A percentile compares a stretch with the other conserved stretches of the same genome.
Conservation (phyloP, 2,797 vertebrate genomes). For the Mus spretus region DNA sequence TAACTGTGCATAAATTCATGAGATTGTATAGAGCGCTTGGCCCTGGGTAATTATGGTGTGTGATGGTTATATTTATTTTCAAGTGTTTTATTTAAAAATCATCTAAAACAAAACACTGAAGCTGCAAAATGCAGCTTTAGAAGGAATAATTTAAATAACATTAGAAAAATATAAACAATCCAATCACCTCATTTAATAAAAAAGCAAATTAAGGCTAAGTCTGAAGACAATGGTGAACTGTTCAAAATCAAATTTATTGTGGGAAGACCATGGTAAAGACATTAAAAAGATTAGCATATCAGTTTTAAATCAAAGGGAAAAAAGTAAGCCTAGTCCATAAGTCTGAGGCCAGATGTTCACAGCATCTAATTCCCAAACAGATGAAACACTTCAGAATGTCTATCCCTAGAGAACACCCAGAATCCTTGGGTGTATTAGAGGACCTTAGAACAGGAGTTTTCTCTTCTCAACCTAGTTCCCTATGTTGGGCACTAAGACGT, state of each 20-base stretch:
- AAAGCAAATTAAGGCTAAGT: constrained; percentile 53
- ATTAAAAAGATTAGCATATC: not conserved
- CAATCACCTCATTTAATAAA: constrained; percentile 13
- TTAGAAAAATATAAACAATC: not conserved
- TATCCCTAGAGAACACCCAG: not conserved
- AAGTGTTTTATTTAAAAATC: not conserved
- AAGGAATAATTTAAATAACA: constrained; percentile 26
- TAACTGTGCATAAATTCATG: not conserved
- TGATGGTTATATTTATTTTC: not conserved
- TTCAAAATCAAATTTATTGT: not conserved
- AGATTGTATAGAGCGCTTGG: not conserved
- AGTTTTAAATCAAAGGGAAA: not conserved
- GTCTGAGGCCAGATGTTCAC: not conserved
- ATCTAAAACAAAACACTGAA: not conserved
- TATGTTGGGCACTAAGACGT: not conserved
- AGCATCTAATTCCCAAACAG: not conserved
- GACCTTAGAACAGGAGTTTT: not conserved
- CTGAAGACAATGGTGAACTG: not conserved
- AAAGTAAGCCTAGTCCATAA: not conserved
- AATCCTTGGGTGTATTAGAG: not conserved
- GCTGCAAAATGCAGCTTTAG: not conserved
- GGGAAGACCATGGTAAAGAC: not conserved
- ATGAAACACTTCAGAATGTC: not conserved
- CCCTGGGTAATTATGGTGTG: not conserved
- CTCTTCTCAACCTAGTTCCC: not conserved